Conservation (phyloP, 2,113 vertebrate species). For the Amphiprion percula region DNA sequence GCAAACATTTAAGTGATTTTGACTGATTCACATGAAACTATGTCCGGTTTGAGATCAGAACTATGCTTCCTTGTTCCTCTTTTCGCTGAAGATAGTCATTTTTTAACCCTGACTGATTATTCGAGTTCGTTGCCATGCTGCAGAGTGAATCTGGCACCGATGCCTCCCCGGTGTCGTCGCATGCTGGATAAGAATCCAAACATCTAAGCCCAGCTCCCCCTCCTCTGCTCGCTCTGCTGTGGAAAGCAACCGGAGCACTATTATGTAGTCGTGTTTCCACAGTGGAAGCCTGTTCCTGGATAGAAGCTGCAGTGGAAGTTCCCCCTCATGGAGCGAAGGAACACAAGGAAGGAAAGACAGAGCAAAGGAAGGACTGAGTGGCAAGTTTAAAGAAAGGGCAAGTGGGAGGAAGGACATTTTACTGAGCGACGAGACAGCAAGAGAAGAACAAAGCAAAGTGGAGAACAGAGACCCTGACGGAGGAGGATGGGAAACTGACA, state of each 20-base stretch:
- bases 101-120: background rate
- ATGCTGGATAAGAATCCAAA: conserved; percentile 10
- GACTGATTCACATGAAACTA: background rate
- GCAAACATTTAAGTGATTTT: no score
- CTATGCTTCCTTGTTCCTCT: background rate
- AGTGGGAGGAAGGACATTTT: conserved; percentile 26
- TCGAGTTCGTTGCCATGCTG: background rate
- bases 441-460: conserved; percentile 23
- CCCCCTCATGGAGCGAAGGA: conserved; percentile 73
- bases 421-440: conserved; percentile 20
- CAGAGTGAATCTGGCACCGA: background rate
- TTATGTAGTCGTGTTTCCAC: conserved; percentile 75
- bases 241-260: conserved; percentile 54
- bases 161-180: background rate
- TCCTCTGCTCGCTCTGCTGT: conserved; percentile 20
- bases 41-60: background rate
- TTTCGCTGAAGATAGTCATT: background rate
- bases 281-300: conserved; percentile 80
- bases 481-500: conserved; percentile 13
- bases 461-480: conserved; percentile 22
- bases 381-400: conserved; percentile 69
- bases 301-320: conserved; percentile 75
- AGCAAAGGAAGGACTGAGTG: conserved; percentile 73
- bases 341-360: conserved; percentile 64
- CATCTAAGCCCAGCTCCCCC: conserved; percentile 20